phyloP scores from a whole-genome alignment of 1,140 invertebrate genomes.

The Aricia agestis region DNA sequence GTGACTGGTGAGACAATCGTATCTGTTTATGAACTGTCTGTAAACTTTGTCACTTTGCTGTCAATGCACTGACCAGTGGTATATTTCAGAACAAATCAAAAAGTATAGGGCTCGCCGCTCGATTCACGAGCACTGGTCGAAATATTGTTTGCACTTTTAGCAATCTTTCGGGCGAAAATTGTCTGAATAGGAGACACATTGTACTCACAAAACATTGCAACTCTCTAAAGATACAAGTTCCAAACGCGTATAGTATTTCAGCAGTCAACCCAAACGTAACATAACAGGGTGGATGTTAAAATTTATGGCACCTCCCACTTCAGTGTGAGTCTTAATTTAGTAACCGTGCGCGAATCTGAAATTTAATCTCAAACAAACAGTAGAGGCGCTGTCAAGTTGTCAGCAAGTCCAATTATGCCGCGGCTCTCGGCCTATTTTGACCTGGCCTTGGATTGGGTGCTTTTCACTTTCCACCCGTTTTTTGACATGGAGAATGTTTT shows the following conservation, averaged over 20 bases:
- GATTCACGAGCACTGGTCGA: no score
- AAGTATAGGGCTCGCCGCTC: no score
- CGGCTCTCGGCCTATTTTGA: constrained; percentile 26
- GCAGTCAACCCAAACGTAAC: background rate
- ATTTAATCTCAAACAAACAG: constrained; percentile 30
- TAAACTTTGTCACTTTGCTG: no score
- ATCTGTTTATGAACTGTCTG: no score
- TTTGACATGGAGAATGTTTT: constrained; percentile 22
- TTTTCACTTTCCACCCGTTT: constrained; percentile 23
- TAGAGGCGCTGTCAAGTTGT: constrained; percentile 32
- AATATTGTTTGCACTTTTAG: no score
- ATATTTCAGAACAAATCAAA: no score
- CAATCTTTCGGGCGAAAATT: no score
- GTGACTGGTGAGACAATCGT: no score
- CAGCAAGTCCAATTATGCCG: constrained; percentile 33
- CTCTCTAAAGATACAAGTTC: background rate
- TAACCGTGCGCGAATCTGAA: constrained; percentile 4
- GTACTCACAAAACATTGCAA: background rate
- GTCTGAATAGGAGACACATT: background rate
- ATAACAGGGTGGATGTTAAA: background rate
- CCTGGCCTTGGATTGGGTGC: constrained; percentile 19
- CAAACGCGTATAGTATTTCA: background rate
- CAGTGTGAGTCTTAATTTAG: background rate
- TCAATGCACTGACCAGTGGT: no score
- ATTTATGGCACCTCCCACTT: background rate